Evolutionary conservation across 2,888 invertebrate species (phyloP), one percentile per base, ranked within the genome.

Genomic region (Dryocosmus kuriphilus): DNA sequence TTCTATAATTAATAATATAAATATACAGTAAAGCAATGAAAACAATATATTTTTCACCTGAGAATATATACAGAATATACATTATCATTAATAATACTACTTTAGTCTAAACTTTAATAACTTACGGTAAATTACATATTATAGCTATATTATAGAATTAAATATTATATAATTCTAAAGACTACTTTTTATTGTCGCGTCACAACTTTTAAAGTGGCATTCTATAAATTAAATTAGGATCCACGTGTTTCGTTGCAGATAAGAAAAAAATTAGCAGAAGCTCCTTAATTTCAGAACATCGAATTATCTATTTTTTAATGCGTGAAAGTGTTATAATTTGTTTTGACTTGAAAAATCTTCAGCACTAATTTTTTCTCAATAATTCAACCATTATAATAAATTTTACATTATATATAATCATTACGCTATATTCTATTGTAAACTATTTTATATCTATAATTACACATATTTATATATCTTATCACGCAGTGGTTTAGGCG

Each of bases 121-220:
- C 38, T 38, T 38, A 38, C n/a, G 11, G 38, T 38, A 38, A 11
- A 11, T 38, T 2, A 11, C 11, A 38, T 11, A 38, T 38, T 38
- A 11, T 2, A 11, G 38, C 8, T 11, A 7, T 38, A 11, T 51
- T 51, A 16, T 14, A 46, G 6, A 16, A 46, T 2, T 46, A 38
- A 38, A 11, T 65, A 84, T 83, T 85, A 85, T 85, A 85, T 83
- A 81, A 80, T 86, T 81, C 88, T 89, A 89, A 77, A 82, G 85
- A 84, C 90, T 90, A 90, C 87, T 78, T 89, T 86, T 90, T 90
- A 91, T 91, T 91, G 91, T 91, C 91, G 88, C 87, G 86, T 90
- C 91, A 91, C 91, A 91, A 91, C 91, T 85, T 89, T 86, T 84
- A 84, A 60, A 46, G 74, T 79, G 75, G 71, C 73, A 65, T 46